phyloP scores from a whole-genome alignment of 2,797 vertebrate species.

The Anolis apletophallus region DNA sequence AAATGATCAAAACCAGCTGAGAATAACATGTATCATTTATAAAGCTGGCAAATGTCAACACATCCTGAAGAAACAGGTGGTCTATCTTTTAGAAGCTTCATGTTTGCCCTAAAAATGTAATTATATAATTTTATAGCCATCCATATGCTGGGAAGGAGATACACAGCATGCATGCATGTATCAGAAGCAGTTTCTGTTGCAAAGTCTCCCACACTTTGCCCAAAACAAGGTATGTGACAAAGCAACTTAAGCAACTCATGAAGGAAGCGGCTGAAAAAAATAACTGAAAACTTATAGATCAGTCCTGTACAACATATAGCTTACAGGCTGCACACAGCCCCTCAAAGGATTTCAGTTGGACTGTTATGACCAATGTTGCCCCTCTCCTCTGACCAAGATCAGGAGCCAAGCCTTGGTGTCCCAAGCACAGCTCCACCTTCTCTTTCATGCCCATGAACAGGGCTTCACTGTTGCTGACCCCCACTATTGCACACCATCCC shows the following conservation, averaged over 20 bases:
- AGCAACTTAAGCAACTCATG: neutral
- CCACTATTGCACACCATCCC: too few relatives aligned
- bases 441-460: too few relatives aligned
- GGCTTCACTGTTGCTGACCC: too few relatives aligned
- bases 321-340: too few relatives aligned
- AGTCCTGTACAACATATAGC: too few relatives aligned
- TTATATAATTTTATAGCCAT: neutral
- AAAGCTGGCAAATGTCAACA: constrained; percentile 5
- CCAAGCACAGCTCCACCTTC: too few relatives aligned
- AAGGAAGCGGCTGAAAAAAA: neutral
- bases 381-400: too few relatives aligned
- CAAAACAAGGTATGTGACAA: neutral
- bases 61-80: neutral
- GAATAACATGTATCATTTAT: constrained; percentile 7
- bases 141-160: too few relatives aligned
- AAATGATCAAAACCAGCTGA: neutral
- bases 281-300: neutral
- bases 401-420: too few relatives aligned
- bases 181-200: neutral
- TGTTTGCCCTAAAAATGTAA: neutral
- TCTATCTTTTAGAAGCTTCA: neutral
- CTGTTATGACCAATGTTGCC: too few relatives aligned
- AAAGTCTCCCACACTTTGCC: neutral
- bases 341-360: too few relatives aligned
- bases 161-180: neutral